Base-by-base conservation (phyloP, 1,140 invertebrate genomes). In the Sinella curviseta region DNA sequence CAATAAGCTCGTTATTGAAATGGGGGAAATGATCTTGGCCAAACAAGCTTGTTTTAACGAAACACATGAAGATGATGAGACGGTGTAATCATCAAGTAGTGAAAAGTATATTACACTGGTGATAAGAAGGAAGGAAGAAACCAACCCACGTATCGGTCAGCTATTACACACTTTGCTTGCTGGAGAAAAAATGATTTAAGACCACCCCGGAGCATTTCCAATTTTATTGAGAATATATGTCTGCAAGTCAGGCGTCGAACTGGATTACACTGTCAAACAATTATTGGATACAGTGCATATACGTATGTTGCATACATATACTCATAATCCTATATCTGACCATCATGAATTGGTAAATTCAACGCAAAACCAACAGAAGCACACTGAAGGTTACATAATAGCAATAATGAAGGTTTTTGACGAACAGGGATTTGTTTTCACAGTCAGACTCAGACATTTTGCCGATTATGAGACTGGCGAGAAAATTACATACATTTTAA, bases 91-190 rank as follows among this genome's bases (percentile, higher is more conserved):
- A 14, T 30, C n/a, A 33, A 31, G 12, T n/a, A 26, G 65, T 70
- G 65, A 70, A 70, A 70, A 70, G 65, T 70, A 70, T 70, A 70
- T 70, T 70, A 70, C 65, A 70, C 12, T 70, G 65, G 65, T 70
- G 65, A 70, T 70, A 70, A 70, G 65, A 33, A 70, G 65, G 65
- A 33, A 70, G 65, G 65, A 30, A 70, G 65, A 70, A 70, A n/a
- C 65, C 65, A 31, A 30, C 65, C 65, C 65, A 70, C 31, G 65
- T 70, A 12, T 70, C 8, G 8, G 31, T 16, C 65, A 31, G n/a
- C 65, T 33, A 30, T 70, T 48, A 48, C 39, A 48, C 39, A 12
- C 8, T 20, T 48, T 48, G 8, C 8, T 20, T 12, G 65, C 65
- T 33, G 31, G 26, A 33, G 31, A 16, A 70, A 70, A 70, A 70